Evolutionary conservation across 2,113 vertebrate species (phyloP).

Genomic region (Caracal caracal): DNA sequence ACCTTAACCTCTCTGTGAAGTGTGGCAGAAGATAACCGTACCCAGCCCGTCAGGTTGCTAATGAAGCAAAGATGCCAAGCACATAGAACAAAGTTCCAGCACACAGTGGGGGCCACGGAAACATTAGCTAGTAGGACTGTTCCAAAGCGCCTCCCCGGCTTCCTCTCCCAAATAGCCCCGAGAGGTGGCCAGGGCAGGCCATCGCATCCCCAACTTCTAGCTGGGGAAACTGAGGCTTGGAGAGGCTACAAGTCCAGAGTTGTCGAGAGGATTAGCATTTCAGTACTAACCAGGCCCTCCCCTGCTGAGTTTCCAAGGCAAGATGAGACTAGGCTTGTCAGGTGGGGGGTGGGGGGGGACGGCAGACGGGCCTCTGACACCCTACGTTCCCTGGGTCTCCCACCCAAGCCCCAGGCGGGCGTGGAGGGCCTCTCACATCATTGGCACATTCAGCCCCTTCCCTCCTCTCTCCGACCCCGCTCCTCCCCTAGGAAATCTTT

Average conservation of each 20-base stretch:
- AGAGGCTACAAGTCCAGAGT: neutral
- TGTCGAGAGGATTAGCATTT: neutral
- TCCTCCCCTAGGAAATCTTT: neutral
- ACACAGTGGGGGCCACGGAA: neutral
- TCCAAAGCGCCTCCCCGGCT: neutral
- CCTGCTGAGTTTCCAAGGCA: neutral
- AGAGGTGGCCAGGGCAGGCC: neutral
- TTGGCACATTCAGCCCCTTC: neutral
- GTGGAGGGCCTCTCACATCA: neutral
- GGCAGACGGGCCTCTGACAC: neutral
- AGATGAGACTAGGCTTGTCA: neutral
- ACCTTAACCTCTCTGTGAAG: neutral
- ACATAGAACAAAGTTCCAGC: neutral
- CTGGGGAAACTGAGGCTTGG: constrained; percentile 46
- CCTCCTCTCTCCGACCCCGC: neutral
- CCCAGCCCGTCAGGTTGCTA: accelerated
- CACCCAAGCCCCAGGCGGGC: neutral
- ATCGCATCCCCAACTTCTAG: neutral
- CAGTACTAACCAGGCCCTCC: neutral
- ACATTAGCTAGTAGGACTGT: neutral
- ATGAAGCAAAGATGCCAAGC: neutral
- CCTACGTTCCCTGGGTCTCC: neutral
- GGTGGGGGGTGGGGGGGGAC: too few species aligned
- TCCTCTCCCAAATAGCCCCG: neutral
- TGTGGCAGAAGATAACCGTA: neutral